phyloP scores from a whole-genome alignment of 2,888 invertebrate genomes.

The Bellardia pandia region DNA sequence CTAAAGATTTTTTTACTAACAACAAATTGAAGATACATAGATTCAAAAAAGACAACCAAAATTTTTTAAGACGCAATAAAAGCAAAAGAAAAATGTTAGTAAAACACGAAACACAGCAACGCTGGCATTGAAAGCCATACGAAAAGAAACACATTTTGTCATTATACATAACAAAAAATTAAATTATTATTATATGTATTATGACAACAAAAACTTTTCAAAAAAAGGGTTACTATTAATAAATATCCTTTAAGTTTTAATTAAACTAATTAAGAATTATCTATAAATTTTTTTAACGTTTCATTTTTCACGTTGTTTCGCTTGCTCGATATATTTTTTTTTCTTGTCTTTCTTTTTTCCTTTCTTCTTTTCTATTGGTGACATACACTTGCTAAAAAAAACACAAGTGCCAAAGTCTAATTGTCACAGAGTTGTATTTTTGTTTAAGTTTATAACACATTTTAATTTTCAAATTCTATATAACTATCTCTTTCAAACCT shows the following conservation, averaged over 20 bases:
- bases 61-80: slow-evolving; percentile 65
- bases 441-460: slow-evolving; percentile 57
- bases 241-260: too few species aligned
- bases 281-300: background rate
- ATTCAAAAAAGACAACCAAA: background rate
- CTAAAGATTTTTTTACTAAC: background rate
- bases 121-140: slow-evolving; percentile 37
- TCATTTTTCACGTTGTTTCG: slow-evolving; percentile 20
- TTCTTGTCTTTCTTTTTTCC: slow-evolving; percentile 11
- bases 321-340: too few species aligned
- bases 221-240: background rate
- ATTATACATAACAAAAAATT: too few species aligned
- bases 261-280: background rate
- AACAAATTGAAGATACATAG: background rate
- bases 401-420: slow-evolving; percentile 72
- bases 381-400: slow-evolving; percentile 71
- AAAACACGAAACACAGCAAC: slow-evolving; percentile 39
- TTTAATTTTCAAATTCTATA: background rate
- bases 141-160: too few species aligned
- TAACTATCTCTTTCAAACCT: slow-evolving; percentile 34
- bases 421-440: slow-evolving; percentile 70
- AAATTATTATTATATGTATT: background rate
- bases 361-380: slow-evolving; percentile 54
- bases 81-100: slow-evolving; percentile 5
- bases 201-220: background rate